A percentile compares a stretch with the other conserved stretches of the same genome.
phyloP scores from a whole-genome alignment of 2,113 vertebrate genomes.

The Chloebia gouldiae region DNA sequence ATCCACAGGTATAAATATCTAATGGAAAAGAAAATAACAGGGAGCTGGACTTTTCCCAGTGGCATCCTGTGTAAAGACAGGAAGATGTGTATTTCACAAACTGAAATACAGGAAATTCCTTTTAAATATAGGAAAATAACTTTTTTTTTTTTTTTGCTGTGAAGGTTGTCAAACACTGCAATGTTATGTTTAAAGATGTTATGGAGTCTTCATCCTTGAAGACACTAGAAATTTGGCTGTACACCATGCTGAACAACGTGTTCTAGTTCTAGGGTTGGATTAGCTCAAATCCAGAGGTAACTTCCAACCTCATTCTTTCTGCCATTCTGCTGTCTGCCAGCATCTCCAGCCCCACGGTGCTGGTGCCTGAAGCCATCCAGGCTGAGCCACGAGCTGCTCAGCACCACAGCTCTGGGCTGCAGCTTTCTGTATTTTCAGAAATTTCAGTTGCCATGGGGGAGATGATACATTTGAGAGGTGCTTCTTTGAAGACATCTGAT shows the following conservation, averaged over 20 bases:
- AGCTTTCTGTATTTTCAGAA: slow-evolving; percentile 17
- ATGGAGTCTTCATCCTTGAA: neutral
- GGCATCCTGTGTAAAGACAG: neutral
- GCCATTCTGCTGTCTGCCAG: neutral
- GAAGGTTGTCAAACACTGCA: neutral
- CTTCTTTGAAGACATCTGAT: slow-evolving; percentile 26
- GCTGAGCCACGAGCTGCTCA: neutral
- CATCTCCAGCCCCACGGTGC: neutral
- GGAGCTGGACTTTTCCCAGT: neutral
- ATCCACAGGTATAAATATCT: neutral
- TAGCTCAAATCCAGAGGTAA: neutral
- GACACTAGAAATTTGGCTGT: neutral
- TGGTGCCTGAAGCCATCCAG: neutral
- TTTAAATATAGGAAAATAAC: neutral
- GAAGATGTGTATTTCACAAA: neutral
- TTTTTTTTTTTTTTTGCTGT: neutral
- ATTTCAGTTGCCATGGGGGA: slow-evolving; percentile 18
- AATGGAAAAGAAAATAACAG: neutral
- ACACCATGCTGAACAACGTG: neutral
- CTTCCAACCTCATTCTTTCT: neutral
- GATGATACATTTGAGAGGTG: slow-evolving; percentile 30
- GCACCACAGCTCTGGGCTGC: neutral
- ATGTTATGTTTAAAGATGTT: neutral
- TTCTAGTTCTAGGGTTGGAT: neutral
- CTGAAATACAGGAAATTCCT: neutral